Base-by-base conservation (phyloP, 2,113 vertebrate genomes). In the Sarotherodon lohbergeri region DNA sequence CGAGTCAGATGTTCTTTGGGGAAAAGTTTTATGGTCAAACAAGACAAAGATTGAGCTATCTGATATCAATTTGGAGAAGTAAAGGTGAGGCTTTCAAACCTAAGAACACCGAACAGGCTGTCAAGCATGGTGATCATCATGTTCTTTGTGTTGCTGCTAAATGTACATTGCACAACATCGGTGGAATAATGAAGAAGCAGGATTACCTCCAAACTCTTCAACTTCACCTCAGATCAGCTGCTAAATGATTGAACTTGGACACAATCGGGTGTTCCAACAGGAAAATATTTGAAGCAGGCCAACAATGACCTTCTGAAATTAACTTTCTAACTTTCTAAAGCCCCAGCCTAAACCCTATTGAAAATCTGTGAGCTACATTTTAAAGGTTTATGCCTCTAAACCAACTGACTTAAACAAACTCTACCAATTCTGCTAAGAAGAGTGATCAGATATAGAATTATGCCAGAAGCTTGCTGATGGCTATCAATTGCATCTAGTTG, bases 341-440 rank as follows among this genome's bases (percentile, higher is more conserved):
- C 57, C 5, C 1, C 57, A 61, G 57, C 57, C 57, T 34, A 61
- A 68, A 68, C 63, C 36, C 36, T 68, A 41, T 8, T 41, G 36
- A 68, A 68, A 2, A 68, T 68, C 17, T 63, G 59, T 11, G 59
- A 34, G 59, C 3, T 63, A 63, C 59, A 34, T 34, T 63, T 63
- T 11, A 34, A 63, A 63, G 16, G 5, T 19, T 63, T 63, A 19
- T 63, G 16, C 29, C 29, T 34, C 29, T 63, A 63, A 63, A 63
- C 32, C 5, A 41, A 14, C 1, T 14, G 36, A 68, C 41, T 68
- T 68, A 68, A 68, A 0, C 0, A 0, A 68, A 36, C 5, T 63
- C 1, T 36, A 63, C 59, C 59, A 36, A 63, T 63, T 63, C 29
- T 63, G 59, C 59, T 63, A 36, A 63, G 36, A 68, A 24, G 36